Conservation (phyloP, 2,113 vertebrate species). For the Nibea albiflora region DNA sequence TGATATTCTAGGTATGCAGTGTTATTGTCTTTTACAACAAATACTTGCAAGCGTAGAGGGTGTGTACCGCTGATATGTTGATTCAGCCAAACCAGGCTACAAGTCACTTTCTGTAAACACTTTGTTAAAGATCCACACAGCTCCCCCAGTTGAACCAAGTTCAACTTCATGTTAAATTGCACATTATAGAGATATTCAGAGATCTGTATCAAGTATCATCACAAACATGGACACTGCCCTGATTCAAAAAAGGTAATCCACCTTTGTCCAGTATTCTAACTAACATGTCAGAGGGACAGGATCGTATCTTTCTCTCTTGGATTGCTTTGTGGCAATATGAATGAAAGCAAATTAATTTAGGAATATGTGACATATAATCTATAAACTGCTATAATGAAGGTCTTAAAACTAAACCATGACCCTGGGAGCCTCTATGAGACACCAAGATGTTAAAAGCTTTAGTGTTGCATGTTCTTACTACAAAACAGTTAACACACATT, state of each 20-base stretch:
- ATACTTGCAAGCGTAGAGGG: not conserved
- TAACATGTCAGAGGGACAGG: not conserved
- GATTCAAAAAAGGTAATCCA: not conserved
- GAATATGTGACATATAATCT: not conserved
- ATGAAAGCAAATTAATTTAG: not conserved
- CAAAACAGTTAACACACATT: no score
- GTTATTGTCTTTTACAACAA: not conserved
- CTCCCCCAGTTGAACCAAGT: no score
- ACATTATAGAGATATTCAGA: not conserved
- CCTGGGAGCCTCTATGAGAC: no score
- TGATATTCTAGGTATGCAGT: not conserved
- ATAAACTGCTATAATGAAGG: not conserved
- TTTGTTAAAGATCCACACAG: not conserved
- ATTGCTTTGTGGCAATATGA: not conserved
- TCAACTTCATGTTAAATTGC: not conserved
- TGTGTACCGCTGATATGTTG: not conserved
- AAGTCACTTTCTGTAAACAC: not conserved
- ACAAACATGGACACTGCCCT: not conserved
- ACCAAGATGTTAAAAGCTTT: no score
- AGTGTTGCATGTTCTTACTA: no score
- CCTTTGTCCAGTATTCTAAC: not conserved
- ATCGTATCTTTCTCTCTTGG: no score
- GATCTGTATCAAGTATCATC: not conserved
- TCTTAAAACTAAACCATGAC: not conserved
- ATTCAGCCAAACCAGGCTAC: not conserved